Conservation (phyloP, 2,888 invertebrate genomes). For the Cryptocephalus primarius region DNA sequence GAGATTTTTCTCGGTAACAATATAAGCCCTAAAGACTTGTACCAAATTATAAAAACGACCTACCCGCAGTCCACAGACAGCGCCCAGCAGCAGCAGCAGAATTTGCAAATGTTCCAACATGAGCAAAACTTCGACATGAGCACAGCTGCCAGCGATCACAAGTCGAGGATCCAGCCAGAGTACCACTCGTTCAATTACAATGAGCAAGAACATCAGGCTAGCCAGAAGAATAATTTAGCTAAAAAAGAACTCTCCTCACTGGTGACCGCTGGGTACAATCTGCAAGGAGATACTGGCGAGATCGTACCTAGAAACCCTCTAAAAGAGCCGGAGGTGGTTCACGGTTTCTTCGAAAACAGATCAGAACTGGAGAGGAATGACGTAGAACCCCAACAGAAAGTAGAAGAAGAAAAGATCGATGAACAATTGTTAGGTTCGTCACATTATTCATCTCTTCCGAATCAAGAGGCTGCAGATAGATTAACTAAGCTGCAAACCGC, state of each 20-base stretch:
- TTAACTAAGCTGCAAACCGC: slow-evolving; percentile 48
- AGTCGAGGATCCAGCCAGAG: slow-evolving; percentile 33
- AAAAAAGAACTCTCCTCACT: slow-evolving; percentile 13
- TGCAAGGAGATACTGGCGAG: slow-evolving; percentile 1
- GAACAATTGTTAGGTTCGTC: slow-evolving; percentile 34
- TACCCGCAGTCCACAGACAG: slow-evolving; percentile 27
- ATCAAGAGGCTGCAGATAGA: slow-evolving; percentile 50
- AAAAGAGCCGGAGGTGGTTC: slow-evolving; percentile 12
- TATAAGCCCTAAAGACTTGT: slow-evolving; percentile 12
- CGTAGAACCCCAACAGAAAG: slow-evolving; percentile 21
- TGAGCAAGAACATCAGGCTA: slow-evolving; percentile 29
- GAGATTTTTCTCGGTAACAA: slow-evolving; percentile 12
- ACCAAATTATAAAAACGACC: slow-evolving; percentile 10
- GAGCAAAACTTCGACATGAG: slow-evolving; percentile 20
- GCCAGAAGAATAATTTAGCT: slow-evolving; percentile 4
- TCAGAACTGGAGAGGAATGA: slow-evolving; percentile 15
- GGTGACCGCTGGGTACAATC: slow-evolving; percentile 21
- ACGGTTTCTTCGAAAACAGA: slow-evolving; percentile 24
- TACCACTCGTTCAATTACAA: slow-evolving; percentile 40
- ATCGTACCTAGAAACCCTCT: slow-evolving; percentile 6
- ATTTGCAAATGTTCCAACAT: slow-evolving; percentile 12
- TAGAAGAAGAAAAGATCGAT: slow-evolving; percentile 8
- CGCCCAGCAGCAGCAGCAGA: slow-evolving; percentile 30
- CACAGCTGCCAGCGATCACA: slow-evolving; percentile 5
- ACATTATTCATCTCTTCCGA: slow-evolving; percentile 50